phyloP scores from a whole-genome alignment of 2,888 invertebrate species.

The Platycheirus rosarum region DNA sequence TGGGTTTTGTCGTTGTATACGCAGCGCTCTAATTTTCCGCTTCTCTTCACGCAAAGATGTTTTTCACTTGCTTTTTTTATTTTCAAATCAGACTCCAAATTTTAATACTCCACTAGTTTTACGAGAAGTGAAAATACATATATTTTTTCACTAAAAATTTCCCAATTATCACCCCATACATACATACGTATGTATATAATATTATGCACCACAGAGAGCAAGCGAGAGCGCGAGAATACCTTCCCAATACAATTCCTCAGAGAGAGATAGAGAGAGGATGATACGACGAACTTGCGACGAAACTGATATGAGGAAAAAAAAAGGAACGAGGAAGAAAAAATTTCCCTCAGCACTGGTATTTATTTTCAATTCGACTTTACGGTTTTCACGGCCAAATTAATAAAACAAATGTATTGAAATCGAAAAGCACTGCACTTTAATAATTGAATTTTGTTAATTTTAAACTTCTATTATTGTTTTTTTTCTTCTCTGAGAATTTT shows the following conservation, averaged over 20 bases:
- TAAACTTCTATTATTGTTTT: constrained; percentile 62
- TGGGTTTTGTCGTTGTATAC: background rate
- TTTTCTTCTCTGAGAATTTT: constrained; percentile 66
- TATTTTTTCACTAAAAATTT: constrained; percentile 61
- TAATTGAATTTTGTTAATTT: constrained; percentile 35
- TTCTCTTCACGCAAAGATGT: constrained; percentile 30
- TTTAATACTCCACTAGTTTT: too few species aligned
- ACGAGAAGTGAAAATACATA: too few species aligned
- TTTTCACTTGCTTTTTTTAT: constrained; percentile 55
- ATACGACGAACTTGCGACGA: constrained; percentile 45
- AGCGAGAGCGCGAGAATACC: constrained; percentile 71
- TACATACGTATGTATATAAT: constrained; percentile 18
- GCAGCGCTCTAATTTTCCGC: constrained; percentile 42
- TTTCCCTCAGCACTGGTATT: constrained; percentile 57
- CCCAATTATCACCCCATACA: constrained; percentile 59
- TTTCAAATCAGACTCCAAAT: too few species aligned
- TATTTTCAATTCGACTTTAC: constrained; percentile 63
- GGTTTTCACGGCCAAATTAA: background rate
- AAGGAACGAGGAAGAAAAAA: constrained; percentile 53
- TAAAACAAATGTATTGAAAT: constrained; percentile 5
- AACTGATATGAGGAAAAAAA: constrained; percentile 47
- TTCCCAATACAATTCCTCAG: constrained; percentile 50
- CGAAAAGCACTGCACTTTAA: background rate
- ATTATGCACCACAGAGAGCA: constrained; percentile 63
- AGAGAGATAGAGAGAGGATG: constrained; percentile 73